Conservation (phyloP, 2,797 vertebrate species). For the Gymnoscopelus braueri region DNA sequence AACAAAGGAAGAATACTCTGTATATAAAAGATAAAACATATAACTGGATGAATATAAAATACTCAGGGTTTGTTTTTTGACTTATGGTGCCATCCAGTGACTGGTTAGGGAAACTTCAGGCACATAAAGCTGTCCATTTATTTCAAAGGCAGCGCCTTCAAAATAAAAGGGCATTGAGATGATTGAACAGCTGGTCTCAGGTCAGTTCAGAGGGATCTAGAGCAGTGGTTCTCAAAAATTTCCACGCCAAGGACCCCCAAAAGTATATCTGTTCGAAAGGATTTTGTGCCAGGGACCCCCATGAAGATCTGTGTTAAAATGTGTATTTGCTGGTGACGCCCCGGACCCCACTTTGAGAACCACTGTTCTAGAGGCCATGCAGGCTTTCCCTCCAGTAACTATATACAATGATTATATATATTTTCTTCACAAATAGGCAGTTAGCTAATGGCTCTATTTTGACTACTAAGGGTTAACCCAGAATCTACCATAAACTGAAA, state of each 20-base stretch:
- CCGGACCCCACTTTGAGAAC: too few relatives aligned
- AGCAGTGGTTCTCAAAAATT: too few relatives aligned
- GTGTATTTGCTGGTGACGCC: not conserved
- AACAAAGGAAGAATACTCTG: constrained; percentile 73
- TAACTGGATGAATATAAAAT: constrained; percentile 71
- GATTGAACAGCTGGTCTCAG: constrained; percentile 24
- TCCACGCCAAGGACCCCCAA: too few relatives aligned
- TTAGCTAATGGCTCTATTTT: too few relatives aligned
- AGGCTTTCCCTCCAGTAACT: too few relatives aligned
- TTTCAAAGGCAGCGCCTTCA: constrained; percentile 34
- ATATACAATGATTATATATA: too few relatives aligned
- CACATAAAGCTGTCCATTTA: constrained; percentile 64
- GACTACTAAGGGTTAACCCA: too few relatives aligned
- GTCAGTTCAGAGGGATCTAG: too few relatives aligned
- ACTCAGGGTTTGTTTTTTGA: constrained; percentile 58
- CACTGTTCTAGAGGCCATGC: too few relatives aligned
- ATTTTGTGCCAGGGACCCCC: not conserved
- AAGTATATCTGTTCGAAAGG: not conserved
- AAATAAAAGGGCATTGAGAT: constrained; percentile 26
- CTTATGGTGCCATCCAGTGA: constrained; percentile 84
- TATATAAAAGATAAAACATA: constrained; percentile 77
- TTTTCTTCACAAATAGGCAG: too few relatives aligned
- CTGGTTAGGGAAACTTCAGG: constrained; percentile 66
- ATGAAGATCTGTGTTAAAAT: too few relatives aligned
- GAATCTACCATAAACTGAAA: too few relatives aligned